Evolutionary conservation across 2,113 vertebrate species (phyloP).

Genomic region (Pollimyrus isidori): DNA sequence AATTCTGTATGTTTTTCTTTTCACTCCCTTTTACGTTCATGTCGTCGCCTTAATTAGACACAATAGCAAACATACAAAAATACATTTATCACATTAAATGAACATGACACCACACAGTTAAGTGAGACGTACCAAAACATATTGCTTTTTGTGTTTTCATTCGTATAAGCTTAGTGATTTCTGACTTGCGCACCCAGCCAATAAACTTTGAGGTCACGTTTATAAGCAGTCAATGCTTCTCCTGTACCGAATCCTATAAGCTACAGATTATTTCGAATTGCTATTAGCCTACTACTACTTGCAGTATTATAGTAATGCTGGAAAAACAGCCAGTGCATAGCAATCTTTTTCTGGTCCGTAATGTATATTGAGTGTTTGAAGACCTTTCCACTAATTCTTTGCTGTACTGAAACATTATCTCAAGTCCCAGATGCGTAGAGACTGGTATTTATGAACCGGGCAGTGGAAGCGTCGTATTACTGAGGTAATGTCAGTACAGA

Average conservation of each 20-base stretch:
- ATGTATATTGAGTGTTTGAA: neutral
- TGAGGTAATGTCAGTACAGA: neutral
- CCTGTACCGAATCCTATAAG: constrained; percentile 8
- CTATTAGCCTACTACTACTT: neutral
- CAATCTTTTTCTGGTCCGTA: neutral
- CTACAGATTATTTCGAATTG: neutral
- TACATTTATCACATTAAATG: neutral
- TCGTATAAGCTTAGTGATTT: neutral
- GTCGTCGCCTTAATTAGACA: neutral
- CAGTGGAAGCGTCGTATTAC: neutral
- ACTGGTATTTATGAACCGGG: neutral
- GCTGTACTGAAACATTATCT: neutral
- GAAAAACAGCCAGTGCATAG: neutral
- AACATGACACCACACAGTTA: neutral
- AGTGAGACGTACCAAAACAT: neutral
- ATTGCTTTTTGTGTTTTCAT: constrained; percentile 7
- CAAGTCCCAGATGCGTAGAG: neutral
- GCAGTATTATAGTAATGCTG: neutral
- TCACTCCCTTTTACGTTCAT: neutral
- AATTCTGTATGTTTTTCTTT: neutral
- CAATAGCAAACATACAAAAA: neutral
- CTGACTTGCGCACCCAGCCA: neutral
- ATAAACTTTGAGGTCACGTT: neutral
- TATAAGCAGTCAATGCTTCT: neutral
- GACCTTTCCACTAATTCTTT: neutral